Percentiles rank a stretch among this genome's conserved stretches.
phyloP scores from a whole-genome alignment of 2,888 invertebrate genomes.

The Trachelus iudaicus region DNA sequence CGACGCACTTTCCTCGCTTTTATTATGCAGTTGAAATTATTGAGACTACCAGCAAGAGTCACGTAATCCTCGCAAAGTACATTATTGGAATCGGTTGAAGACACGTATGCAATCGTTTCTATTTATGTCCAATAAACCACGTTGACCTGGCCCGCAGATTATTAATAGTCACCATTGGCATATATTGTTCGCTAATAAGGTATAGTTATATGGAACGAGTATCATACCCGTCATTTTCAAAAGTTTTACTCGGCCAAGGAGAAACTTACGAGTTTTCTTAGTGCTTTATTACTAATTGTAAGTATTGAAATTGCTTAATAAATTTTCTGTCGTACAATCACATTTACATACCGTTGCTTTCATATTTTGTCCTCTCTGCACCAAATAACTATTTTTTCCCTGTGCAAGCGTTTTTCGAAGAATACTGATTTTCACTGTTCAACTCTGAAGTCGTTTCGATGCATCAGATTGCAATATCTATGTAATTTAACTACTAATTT shows the following conservation, averaged over 20 bases:
- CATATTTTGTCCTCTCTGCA: background rate
- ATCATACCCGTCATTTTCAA: background rate
- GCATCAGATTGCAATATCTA: background rate
- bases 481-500: background rate
- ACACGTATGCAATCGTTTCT: conserved; percentile 12
- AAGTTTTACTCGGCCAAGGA: background rate
- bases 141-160: conserved; percentile 16
- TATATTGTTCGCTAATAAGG: background rate
- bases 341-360: background rate
- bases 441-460: background rate
- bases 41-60: background rate
- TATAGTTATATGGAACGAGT: background rate
- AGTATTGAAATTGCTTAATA: background rate
- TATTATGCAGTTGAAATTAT: background rate
- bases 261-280: background rate
- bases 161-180: conserved; percentile 17
- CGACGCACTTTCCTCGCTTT: background rate
- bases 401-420: background rate
- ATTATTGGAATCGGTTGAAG: background rate
- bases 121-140: conserved; percentile 19
- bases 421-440: background rate
- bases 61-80: background rate
- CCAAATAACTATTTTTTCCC: background rate
- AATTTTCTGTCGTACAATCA: background rate
- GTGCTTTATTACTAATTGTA: background rate